Percentiles rank a stretch among this genome's conserved stretches.
Evolutionary conservation across 2,888 invertebrate genomes (phyloP).

Genomic region (Mesoligia furuncula): DNA sequence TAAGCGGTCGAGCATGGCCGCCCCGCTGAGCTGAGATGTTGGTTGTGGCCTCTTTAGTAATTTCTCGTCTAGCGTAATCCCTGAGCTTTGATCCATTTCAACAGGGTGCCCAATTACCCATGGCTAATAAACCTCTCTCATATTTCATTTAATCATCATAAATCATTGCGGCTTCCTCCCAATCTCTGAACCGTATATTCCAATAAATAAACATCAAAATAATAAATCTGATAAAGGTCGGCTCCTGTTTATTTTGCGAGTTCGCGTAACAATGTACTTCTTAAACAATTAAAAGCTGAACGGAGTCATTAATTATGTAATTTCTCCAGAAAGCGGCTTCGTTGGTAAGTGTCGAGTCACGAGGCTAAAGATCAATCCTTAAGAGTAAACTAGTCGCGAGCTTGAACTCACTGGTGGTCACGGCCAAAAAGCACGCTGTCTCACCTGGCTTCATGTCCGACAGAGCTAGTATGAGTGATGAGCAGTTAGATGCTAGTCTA

Average conservation of each 20-base stretch:
- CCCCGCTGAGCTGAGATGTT: not conserved
- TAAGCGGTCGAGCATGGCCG: not conserved
- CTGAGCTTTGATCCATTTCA: not conserved
- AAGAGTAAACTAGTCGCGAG: not conserved
- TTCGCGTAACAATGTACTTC: constrained; percentile 54
- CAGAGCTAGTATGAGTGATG: no score
- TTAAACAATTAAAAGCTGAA: constrained; percentile 56
- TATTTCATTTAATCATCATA: not conserved
- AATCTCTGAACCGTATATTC: constrained; percentile 26
- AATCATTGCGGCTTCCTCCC: not conserved
- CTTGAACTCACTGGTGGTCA: no score
- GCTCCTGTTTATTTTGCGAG: constrained; percentile 46
- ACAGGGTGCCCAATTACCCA: not conserved
- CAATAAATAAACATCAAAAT: constrained; percentile 41
- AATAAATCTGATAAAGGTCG: constrained; percentile 57
- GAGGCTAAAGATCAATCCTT: not conserved
- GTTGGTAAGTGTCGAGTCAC: constrained; percentile 46
- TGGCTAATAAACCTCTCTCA: not conserved
- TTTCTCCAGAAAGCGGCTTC: constrained; percentile 22
- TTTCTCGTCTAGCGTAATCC: not conserved
- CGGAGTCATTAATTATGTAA: constrained; percentile 59
- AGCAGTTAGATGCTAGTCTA: no score
- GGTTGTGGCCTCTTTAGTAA: not conserved
- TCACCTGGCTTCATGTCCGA: no score
- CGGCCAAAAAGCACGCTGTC: no score